phyloP scores from a whole-genome alignment of 2,888 invertebrate species.

The Zygothrica quintamaculata region DNA sequence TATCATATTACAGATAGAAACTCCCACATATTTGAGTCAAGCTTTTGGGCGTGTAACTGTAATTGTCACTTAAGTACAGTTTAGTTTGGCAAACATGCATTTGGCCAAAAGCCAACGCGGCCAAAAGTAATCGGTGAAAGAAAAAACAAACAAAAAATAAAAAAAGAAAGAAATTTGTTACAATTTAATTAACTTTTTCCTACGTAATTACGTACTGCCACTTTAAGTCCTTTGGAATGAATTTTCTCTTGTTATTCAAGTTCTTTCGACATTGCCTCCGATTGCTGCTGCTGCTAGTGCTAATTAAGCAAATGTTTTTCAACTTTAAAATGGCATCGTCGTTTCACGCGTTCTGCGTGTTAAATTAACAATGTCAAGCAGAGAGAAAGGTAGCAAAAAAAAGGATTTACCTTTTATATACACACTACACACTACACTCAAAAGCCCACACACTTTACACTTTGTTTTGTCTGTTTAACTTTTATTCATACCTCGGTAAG shows the following conservation, averaged over 20 bases:
- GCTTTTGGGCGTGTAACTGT: constrained; percentile 60
- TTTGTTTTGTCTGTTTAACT: constrained; percentile 76
- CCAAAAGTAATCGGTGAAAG: constrained; percentile 41
- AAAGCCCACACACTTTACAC: constrained; percentile 54
- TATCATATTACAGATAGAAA: constrained; percentile 13
- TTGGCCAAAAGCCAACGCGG: constrained; percentile 75
- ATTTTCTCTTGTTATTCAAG: constrained; percentile 27
- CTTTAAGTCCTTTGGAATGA: constrained; percentile 55
- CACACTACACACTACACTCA: not conserved
- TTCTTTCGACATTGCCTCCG: constrained; percentile 37
- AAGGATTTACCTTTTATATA: not conserved
- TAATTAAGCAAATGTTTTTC: constrained; percentile 74
- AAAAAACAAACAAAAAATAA: constrained; percentile 19
- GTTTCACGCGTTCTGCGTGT: constrained; percentile 57
- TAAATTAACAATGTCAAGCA: constrained; percentile 55
- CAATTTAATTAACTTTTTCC: constrained; percentile 76
- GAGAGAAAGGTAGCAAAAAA: too few relatives aligned
- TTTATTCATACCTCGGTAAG: constrained; percentile 74
- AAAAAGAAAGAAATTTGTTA: too few relatives aligned
- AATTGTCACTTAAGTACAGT: constrained; percentile 57
- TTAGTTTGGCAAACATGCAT: constrained; percentile 63
- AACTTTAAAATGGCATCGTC: constrained; percentile 63
- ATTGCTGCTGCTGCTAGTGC: constrained; percentile 37
- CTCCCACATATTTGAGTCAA: constrained; percentile 53
- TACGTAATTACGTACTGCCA: constrained; percentile 50